These are phyloP conservation scores for Paratilapia polleni DNA, from an alignment of 2,113 vertebrate genomes.

Conservation along the genomic window DNA sequence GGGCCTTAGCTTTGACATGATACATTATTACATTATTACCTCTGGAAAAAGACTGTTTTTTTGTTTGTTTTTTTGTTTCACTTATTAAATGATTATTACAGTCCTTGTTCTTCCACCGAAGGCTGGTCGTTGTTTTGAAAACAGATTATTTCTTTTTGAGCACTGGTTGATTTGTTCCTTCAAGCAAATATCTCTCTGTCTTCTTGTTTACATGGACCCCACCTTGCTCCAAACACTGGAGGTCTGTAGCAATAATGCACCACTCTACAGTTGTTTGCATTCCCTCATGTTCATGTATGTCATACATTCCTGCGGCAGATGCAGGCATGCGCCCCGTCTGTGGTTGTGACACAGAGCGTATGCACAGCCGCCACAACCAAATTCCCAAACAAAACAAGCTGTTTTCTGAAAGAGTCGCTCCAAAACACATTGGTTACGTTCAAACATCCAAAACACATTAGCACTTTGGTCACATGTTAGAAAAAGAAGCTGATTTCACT, in stretches of 20 bases:
- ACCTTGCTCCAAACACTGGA: background rate
- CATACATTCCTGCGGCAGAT: conserved; percentile 35
- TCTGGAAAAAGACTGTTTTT: background rate
- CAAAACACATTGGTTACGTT: conserved; percentile 16
- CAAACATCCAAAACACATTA: conserved; percentile 36
- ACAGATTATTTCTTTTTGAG: background rate
- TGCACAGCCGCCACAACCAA: background rate
- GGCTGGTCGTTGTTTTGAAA: background rate
- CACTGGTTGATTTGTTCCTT: background rate
- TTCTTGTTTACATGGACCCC: conserved; percentile 11
- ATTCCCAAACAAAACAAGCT: conserved; percentile 20
- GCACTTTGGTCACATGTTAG: conserved; percentile 5
- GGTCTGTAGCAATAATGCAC: background rate
- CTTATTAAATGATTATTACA: background rate
- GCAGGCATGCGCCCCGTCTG: conserved; percentile 19
- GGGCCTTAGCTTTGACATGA: background rate
- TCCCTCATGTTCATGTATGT: conserved; percentile 17
- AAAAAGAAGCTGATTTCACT: conserved; percentile 19
- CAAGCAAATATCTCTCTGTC: background rate
- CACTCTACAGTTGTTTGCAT: background rate
- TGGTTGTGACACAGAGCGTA: conserved; percentile 31
- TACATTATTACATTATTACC: background rate
- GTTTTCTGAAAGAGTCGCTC: conserved; percentile 11
- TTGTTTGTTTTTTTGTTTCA: background rate
- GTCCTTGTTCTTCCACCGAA: background rate